Evolutionary conservation across 2,113 vertebrate genomes (phyloP).

Genomic region (Halichoerus grypus): DNA sequence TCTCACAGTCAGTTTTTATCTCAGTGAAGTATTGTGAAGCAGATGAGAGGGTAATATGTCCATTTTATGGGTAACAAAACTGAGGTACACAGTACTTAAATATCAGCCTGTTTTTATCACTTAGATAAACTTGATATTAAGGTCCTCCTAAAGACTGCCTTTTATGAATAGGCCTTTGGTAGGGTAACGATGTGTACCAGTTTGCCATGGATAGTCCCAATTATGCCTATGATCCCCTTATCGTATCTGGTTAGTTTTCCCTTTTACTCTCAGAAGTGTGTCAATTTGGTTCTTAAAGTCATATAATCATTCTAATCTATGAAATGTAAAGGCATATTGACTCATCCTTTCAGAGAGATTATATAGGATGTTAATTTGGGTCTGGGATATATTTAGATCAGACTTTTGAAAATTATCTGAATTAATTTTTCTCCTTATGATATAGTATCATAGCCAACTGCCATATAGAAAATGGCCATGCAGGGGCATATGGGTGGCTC

Average conservation of each 20-base stretch:
- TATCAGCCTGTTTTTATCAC: neutral
- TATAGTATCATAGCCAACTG: slow-evolving; percentile 4
- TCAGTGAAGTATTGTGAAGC: slow-evolving; percentile 35
- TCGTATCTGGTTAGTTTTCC: neutral
- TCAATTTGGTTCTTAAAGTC: slow-evolving; percentile 33
- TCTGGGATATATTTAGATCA: slow-evolving; percentile 44
- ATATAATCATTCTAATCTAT: neutral
- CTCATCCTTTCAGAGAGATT: slow-evolving; percentile 10
- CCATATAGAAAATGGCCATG: neutral
- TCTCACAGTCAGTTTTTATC: neutral
- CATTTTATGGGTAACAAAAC: slow-evolving; percentile 15
- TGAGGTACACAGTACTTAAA: neutral
- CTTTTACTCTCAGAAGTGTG: neutral
- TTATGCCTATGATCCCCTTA: neutral
- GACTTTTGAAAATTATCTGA: slow-evolving; percentile 62
- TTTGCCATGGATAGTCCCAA: neutral
- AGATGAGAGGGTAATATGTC: neutral
- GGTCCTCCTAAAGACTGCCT: neutral
- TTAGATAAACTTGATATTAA: neutral
- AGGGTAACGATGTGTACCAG: neutral
- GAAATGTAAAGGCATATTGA: slow-evolving; percentile 21
- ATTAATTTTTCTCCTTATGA: slow-evolving; percentile 1
- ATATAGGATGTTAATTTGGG: slow-evolving; percentile 10
- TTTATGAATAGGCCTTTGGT: neutral
- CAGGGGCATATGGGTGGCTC: neutral